Conservation (phyloP, 2,113 vertebrate species). For the Sinosuthora webbiana region DNA sequence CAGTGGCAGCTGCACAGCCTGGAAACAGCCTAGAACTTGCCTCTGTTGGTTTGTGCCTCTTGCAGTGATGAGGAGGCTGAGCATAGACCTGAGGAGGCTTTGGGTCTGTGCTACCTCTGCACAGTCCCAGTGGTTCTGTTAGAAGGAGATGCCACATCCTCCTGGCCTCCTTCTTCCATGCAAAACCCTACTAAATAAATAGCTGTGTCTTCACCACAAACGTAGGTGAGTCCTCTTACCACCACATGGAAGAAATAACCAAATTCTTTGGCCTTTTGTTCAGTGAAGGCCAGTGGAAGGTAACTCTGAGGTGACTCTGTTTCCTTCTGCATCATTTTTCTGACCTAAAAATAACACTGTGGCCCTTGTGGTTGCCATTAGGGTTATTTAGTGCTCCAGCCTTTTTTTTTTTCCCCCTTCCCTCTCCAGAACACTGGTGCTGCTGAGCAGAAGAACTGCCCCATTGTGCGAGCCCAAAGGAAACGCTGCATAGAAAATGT, state of each 20-base stretch:
- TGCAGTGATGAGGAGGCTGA: not conserved
- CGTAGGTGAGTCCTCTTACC: not conserved
- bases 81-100: not conserved
- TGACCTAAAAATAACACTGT: slow-evolving; percentile 37
- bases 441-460: slow-evolving; percentile 62
- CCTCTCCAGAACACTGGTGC: slow-evolving; percentile 22
- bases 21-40: not conserved
- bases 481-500: slow-evolving; percentile 70
- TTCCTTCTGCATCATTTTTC: slow-evolving; percentile 10
- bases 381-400: slow-evolving; percentile 34
- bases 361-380: slow-evolving; percentile 25
- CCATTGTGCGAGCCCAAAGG: slow-evolving; percentile 65
- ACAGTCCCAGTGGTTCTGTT: not conserved
- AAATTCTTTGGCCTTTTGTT: not conserved
- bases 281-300: not conserved
- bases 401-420: not conserved
- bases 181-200: not conserved
- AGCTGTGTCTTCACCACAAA: not conserved
- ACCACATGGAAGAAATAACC: not conserved
- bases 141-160: not conserved
- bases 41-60: not conserved
- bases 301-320: slow-evolving; percentile 19
- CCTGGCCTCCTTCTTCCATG: not conserved
- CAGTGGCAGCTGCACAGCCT: not conserved
- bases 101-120: not conserved